Conservation (phyloP, 2,113 vertebrate genomes). For the Sylvia atricapilla region DNA sequence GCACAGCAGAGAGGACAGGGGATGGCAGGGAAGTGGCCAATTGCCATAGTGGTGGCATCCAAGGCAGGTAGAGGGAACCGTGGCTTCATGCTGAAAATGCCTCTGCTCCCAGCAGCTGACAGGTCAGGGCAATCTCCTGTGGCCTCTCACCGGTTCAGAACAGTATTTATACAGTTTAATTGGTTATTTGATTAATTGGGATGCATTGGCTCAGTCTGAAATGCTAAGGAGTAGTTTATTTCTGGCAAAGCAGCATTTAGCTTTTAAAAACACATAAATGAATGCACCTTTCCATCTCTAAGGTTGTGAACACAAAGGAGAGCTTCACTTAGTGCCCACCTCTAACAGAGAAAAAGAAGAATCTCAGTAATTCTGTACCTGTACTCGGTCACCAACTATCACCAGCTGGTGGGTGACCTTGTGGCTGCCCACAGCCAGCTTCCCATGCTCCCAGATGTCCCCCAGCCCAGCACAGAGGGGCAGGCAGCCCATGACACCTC, state of each 20-base stretch:
- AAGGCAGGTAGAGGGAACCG: not conserved
- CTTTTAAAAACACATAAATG: not conserved
- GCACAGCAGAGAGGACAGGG: not conserved
- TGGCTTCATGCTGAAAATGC: not conserved
- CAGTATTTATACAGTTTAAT: no score
- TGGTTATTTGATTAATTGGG: not conserved
- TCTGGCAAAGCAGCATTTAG: not conserved
- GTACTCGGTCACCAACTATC: not conserved
- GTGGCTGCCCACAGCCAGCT: not conserved
- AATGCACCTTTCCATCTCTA: not conserved
- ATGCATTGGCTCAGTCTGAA: not conserved
- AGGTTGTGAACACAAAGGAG: not conserved
- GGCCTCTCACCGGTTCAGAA: not conserved
- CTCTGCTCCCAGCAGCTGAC: not conserved
- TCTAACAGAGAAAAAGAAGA: not conserved
- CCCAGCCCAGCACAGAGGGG: accelerated
- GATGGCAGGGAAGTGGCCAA: not conserved
- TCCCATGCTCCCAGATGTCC: accelerated
- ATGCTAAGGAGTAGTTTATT: not conserved
- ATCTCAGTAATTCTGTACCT: not conserved
- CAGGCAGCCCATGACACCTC: not conserved
- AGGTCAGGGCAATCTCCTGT: not conserved
- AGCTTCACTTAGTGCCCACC: not conserved
- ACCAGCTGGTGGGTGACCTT: not conserved
- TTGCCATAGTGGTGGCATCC: no score